phyloP scores from a whole-genome alignment of 2,113 vertebrate species.

The Sturnus vulgaris region DNA sequence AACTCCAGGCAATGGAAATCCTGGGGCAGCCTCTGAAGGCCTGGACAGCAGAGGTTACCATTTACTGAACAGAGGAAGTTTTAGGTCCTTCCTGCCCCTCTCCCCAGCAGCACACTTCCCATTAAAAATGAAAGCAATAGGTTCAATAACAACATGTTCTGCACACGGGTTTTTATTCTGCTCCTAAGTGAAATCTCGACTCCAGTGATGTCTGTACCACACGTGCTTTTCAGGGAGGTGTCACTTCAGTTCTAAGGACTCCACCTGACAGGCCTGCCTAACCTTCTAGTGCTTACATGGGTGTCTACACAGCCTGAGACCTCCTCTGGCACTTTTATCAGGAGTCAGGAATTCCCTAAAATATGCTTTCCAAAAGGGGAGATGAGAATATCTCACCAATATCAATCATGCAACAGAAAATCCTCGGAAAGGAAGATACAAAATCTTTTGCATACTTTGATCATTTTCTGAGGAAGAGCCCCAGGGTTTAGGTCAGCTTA shows the following conservation, averaged over 20 bases:
- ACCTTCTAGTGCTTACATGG: background rate
- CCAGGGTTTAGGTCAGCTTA: background rate
- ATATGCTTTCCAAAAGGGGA: background rate
- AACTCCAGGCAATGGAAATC: background rate
- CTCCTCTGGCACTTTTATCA: background rate
- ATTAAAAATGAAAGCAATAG: background rate
- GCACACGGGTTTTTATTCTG: background rate
- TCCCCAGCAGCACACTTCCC: background rate
- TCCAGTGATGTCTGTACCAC: background rate
- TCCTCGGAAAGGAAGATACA: background rate
- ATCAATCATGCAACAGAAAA: background rate
- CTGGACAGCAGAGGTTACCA: background rate
- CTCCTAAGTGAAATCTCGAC: background rate
- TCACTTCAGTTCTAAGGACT: background rate
- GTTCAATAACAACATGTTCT: background rate
- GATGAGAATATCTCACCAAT: background rate
- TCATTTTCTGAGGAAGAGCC: background rate
- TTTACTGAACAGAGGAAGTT: background rate
- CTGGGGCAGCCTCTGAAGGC: background rate
- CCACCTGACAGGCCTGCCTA: background rate
- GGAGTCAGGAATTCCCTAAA: background rate
- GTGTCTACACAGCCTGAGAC: background rate
- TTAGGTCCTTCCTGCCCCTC: background rate
- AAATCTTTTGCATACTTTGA: background rate
- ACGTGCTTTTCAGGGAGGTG: accelerated